Evolutionary conservation across 2,113 vertebrate genomes (phyloP).

Genomic region (Nycticorax nycticorax): DNA sequence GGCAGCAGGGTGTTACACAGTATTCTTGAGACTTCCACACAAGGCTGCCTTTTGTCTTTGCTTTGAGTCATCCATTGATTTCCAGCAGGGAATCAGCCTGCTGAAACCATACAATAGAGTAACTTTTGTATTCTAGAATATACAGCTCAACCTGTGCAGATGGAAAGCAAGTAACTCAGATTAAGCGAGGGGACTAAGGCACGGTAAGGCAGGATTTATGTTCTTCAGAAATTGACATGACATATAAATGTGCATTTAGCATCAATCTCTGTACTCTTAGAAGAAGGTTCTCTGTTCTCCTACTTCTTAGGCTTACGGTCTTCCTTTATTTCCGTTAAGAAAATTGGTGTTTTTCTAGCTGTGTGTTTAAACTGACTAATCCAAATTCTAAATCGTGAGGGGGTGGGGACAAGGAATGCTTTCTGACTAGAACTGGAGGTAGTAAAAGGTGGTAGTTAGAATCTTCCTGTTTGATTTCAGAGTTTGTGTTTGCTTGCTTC

Average conservation of each 20-base stretch:
- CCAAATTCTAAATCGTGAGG: neutral
- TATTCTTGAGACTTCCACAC: neutral
- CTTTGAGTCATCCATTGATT: neutral
- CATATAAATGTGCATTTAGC: neutral
- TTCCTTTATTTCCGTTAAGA: neutral
- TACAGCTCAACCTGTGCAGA: neutral
- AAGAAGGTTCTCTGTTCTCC: neutral
- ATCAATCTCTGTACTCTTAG: neutral
- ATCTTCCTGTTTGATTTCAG: neutral
- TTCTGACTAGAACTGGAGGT: neutral
- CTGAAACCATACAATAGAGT: neutral
- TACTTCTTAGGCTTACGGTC: neutral
- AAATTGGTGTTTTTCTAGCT: neutral
- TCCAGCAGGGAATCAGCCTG: neutral
- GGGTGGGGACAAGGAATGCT: neutral
- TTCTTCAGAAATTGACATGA: neutral
- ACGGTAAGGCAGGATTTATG: neutral
- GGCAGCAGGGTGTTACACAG: neutral
- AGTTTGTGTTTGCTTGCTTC: neutral
- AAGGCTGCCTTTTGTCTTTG: neutral
- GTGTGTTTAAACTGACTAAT: neutral
- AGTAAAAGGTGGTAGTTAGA: neutral
- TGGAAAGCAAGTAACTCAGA: neutral
- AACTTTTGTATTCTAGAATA: neutral
- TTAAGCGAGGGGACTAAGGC: rapidly evolving